Evolutionary conservation across 2,888 invertebrate species (phyloP), one percentile per base, ranked within the genome.

Genomic region (Ischnura elegans): DNA sequence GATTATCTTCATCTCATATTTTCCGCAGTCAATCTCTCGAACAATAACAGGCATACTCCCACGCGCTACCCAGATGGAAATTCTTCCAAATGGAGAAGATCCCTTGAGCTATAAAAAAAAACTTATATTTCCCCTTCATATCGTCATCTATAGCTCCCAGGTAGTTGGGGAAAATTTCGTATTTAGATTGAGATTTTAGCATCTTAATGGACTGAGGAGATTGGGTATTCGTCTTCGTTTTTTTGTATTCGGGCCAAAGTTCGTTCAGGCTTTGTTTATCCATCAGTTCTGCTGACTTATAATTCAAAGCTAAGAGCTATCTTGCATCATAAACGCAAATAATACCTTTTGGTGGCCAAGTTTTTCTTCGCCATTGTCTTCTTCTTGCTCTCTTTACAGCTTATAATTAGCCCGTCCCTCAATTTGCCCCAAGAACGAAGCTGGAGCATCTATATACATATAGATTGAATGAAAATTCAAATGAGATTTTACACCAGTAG

Each of bases 131-230:
- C 13, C 76, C 6, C 76, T 36, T 10, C 36, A n/a, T n/a, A 6
- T 8, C 76, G 10, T 36, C 36, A 76, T 36, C 36, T 13, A 36
- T 76, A 36, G 76, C 29, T 10, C 25, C 8, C 25, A 61, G 61
- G 61, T 2, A 25, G 61, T 25, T 36, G 13, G 76, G 36, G 29
- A 76, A 76, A 29, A 76, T 76, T 76, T 76, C 36, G 36, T 76
- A 76, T 76, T 76, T 76, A 76, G 76, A 76, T 76, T 76, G 76
- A 36, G 76, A 76, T 76, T 76, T 76, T 76, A 36, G 76, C 76
- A 76, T 76, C 36, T 36, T 76, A 76, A 76, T 76, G 76, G 76
- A 76, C 29, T 29, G 36, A 25, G 29, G 0, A 21, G 29, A 1
- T 29, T 36, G n/a, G 76, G 16, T 10, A 76, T 76, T 29, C 66